Evolutionary conservation across 2,113 vertebrate genomes (phyloP), one percentile per base, ranked within the genome.

Genomic region (Prionailurus bengalensis): DNA sequence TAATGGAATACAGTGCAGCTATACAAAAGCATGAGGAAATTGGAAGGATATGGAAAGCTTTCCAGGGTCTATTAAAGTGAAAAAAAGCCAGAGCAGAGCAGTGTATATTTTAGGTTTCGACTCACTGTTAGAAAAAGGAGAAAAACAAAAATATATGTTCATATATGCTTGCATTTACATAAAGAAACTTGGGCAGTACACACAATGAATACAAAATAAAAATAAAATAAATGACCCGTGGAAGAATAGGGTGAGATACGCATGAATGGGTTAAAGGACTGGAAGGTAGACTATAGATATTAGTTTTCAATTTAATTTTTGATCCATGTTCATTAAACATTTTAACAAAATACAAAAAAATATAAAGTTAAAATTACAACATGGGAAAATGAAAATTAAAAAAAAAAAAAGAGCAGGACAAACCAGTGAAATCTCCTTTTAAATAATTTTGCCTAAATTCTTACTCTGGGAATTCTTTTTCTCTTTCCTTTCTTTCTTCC

Each of bases 251-350:
- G 19, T 89, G 45, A 85, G 36, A 94, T 94, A 81, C 70, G 13
- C 42, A 51, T 58, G 36, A 96, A 68, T 76, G 25, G 3, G 48
- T 27, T 83, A 76, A 87, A 81, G 21, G 78, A 73, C 2, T 33
- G 71, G 79, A 92, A 70, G 74, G 12, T 15, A 89, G 27, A 63
- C 19, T 91, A 65, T 12, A 45, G 63, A 17, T 15, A 45, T 65
- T 79, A 51, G 93, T 76, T 70, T 79, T 87, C 48, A 86, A 48
- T 66, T 97, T 45, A 65, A 48, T 25, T 84, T 90, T 94, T 94
- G 83, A 84, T 48, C 27, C 51, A 55, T 14, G 4, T 61, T 19
- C 21, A 21, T 23, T 61, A 23, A 61, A 61, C 21, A 61, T 61
- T 61, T 61, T 61, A 61, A 61, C 58, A 61, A 61, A 61, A 61